A percentile compares a stretch with the other conserved stretches of the same genome.
Evolutionary conservation across 2,888 invertebrate genomes (phyloP).

Genomic region (Phengaris arion): DNA sequence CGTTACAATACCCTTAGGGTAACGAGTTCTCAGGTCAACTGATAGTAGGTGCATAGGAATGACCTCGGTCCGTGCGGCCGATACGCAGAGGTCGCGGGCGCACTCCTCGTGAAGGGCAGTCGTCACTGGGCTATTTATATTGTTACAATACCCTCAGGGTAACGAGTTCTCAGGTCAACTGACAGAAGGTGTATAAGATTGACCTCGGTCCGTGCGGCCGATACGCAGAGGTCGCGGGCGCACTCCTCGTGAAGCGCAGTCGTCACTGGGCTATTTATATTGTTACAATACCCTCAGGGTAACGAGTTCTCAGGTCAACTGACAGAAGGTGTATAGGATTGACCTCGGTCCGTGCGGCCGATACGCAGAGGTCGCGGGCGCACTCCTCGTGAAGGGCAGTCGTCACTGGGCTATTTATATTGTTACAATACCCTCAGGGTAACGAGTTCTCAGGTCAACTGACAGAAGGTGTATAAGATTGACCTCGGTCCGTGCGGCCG

Average conservation of each 20-base stretch:
- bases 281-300: background rate
- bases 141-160: background rate
- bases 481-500: background rate
- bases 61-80: background rate
- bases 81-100: conserved; percentile 9
- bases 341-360: background rate
- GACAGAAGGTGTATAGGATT: background rate
- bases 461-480: background rate
- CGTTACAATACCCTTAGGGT: background rate
- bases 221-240: conserved; percentile 9
- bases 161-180: too few relatives aligned
- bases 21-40: too few relatives aligned
- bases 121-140: background rate
- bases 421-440: background rate
- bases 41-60: background rate
- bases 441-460: too few relatives aligned
- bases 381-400: conserved; percentile 4
- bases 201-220: background rate
- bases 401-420: background rate
- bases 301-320: too few relatives aligned
- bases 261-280: background rate
- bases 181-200: background rate
- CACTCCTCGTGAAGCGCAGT: conserved; percentile 7
- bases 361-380: conserved; percentile 7
- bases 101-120: conserved; percentile 7